Conservation (phyloP, 2,888 invertebrate species). For the Branchipolynoe longqiensis region DNA sequence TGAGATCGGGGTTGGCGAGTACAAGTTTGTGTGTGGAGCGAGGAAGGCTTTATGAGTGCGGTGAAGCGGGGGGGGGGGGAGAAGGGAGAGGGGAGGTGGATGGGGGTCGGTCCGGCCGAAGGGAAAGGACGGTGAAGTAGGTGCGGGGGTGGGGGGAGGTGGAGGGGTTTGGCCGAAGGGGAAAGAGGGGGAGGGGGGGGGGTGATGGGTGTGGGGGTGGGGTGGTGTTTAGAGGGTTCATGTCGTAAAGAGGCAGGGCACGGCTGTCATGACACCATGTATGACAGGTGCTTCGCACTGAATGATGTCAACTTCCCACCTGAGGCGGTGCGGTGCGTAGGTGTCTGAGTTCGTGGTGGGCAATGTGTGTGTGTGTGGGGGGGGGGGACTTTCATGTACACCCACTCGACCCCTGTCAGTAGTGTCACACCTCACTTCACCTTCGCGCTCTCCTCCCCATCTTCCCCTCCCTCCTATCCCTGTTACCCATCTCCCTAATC, state of each 20-base stretch:
- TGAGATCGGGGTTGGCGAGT: conserved; percentile 53
- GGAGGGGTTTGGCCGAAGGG: background rate
- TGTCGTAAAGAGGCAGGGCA: conserved; percentile 27
- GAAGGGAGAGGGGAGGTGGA: background rate
- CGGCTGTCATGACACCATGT: conserved; percentile 34
- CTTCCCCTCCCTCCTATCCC: background rate
- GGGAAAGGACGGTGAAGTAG: background rate
- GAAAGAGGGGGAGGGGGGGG: background rate
- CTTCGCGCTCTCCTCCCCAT: background rate
- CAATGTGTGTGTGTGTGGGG: background rate
- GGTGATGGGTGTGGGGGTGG: background rate
- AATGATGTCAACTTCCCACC: conserved; percentile 53
- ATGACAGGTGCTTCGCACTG: conserved; percentile 38
- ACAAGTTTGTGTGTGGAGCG: conserved; percentile 2
- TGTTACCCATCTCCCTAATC: background rate
- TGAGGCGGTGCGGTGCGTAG: conserved; percentile 18
- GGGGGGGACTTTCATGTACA: conserved; percentile 17
- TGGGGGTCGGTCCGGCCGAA: background rate
- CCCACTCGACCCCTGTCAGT: conserved; percentile 45
- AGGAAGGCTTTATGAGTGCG: conserved; percentile 14
- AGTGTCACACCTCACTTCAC: background rate
- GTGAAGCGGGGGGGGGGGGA: background rate
- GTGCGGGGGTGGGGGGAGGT: background rate
- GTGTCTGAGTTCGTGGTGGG: background rate
- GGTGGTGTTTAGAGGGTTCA: conserved; percentile 39